Base-by-base conservation (phyloP, 2,113 vertebrate genomes). In the Bostrychus sinensis region DNA sequence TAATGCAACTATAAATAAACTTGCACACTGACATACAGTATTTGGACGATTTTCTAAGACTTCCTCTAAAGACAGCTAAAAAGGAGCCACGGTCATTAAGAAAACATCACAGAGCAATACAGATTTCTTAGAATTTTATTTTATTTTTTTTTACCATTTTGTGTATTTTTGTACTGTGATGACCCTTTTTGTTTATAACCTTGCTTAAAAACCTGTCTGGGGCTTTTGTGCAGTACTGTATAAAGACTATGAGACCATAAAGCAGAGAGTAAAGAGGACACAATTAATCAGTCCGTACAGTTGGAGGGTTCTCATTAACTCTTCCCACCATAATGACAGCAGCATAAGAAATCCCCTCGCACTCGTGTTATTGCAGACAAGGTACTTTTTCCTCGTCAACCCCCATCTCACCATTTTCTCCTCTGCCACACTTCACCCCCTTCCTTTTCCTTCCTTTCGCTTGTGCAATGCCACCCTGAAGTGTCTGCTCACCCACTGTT, bases 271-370 rank as follows among this genome's bases (percentile, higher is more conserved):
- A 68, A 66, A 56, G 72, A 78, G 62, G 71, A 75, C 43, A 37
- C 65, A 61, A 72, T 84, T 62, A 75, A 72, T 76, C 72, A 64
- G 72, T 54, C 70, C 63, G 54, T 51, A 28, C 70, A 75, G 58
- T 12, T 50, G 77, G 80, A 80, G 53, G 62, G 60, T 56, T 71
- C 69, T 75, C 64, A 71, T 87, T 72, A 81, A 70, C 69, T 48
- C 64, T 66, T 76, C 55, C 54, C 10, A 1, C 53, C 54, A 54
- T 75, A 60, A 85, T 70, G 50, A 64, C 70, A 45, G 60, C 61
- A 20, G 26, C n/a, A n/a, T 14, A 46, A 77, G 28, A 55, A 66
- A 77, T 41, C 65, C 45, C 22, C 75, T 72, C 46, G 1, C 39
- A 53, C 39, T 51, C 57, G 22, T 50, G 38, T 66, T 77, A 84